Conservation (phyloP, 2,113 vertebrate genomes). For the Pomatorhinus ruficollis region DNA sequence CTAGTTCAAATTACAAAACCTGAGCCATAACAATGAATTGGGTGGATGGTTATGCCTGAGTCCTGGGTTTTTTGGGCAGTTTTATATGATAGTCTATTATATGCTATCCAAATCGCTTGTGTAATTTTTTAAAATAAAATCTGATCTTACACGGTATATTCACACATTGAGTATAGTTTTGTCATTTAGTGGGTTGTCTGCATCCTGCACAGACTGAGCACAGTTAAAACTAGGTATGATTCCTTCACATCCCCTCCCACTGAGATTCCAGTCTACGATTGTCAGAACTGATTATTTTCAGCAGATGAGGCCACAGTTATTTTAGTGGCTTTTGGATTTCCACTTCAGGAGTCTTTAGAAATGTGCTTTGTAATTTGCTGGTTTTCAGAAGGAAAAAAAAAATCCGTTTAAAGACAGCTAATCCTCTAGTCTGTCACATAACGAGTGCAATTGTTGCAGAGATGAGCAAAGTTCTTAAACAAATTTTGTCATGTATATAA, state of each 20-base stretch:
- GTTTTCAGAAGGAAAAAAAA: background rate
- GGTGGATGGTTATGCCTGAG: background rate
- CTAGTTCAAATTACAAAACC: background rate
- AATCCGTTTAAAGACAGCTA: background rate
- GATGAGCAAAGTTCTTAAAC: slow-evolving; percentile 8
- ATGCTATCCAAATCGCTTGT: background rate
- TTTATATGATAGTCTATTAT: background rate
- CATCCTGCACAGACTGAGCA: background rate
- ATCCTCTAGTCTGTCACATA: background rate
- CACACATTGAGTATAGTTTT: background rate
- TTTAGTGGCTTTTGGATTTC: slow-evolving; percentile 41
- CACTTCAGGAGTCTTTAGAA: slow-evolving; percentile 46
- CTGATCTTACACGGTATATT: background rate
- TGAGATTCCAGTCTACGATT: background rate
- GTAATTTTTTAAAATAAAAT: background rate
- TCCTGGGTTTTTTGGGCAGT: background rate
- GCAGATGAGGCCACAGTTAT: slow-evolving; percentile 42
- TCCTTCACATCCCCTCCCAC: slow-evolving; percentile 21
- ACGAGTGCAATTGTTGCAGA: background rate
- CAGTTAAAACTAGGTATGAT: background rate
- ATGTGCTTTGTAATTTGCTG: slow-evolving; percentile 17
- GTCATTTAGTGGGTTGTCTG: background rate
- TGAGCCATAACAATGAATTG: background rate
- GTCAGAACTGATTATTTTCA: slow-evolving; percentile 61
- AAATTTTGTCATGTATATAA: slow-evolving; percentile 1